Base-by-base conservation (phyloP, 2,113 vertebrate genomes). In the Brachionichthys hirsutus region DNA sequence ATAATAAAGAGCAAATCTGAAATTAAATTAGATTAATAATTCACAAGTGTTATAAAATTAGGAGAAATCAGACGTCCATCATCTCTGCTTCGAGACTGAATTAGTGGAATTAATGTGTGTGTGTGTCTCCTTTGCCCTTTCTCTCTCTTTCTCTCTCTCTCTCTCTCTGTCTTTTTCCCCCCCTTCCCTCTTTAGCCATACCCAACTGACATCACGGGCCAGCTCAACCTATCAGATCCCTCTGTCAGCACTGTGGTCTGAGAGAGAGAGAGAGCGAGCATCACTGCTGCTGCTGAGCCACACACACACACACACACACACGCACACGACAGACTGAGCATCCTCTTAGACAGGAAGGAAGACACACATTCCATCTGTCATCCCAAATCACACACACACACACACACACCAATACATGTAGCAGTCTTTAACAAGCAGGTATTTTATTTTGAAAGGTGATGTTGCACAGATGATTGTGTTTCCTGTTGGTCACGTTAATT, bases 171-270 rank as follows among this genome's bases (percentile, higher is more conserved):
- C 46, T 22, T n/a, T 16, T 58, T 17, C 51, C 20, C 66, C 20
- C 75, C 46, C 67, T 35, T 84, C 80, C 86, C 85, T 85, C 13
- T 95, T 87, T 91, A 98, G 91, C 97, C 93, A 69, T 97, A 98
- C 80, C 96, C 96, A 55, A 95, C 96, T 35, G 96, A 98, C 92
- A 97, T 98, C 93, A 93, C 95, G 0, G 96, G 96, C 80, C 95
- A 97, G 90, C 95, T 98, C 88, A 98, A 98, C 94, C 93, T 98
- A 86, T 98, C 96, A 64, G 96, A 98, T 90, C 96, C 96, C 75
- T 98, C 96, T 73, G 96, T 98, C 92, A 98, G 96, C 94, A 98
- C 96, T 75, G 95, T 98, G 91, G 95, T 98, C 88, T 98, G 92
- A 95, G 77, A 77, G 50, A 38, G 42, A 38, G 45, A 67, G 57